Evolutionary conservation across 1,140 invertebrate genomes (phyloP).

Genomic region (Ephestia elutella): DNA sequence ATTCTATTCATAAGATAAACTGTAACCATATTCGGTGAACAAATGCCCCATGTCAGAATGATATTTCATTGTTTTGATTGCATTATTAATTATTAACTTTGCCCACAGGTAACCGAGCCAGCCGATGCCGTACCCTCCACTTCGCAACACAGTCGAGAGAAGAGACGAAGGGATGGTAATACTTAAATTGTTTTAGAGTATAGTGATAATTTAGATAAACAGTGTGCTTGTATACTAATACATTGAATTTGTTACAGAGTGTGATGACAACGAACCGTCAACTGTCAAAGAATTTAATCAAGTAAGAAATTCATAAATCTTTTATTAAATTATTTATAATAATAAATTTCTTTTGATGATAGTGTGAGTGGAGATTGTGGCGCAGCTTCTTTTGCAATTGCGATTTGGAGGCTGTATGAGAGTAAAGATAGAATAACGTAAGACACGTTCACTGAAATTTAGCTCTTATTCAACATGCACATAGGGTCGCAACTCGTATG

Average conservation of each 20-base stretch:
- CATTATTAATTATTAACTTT: background rate
- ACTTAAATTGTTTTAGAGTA: background rate
- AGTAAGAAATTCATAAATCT: slow-evolving; percentile 19
- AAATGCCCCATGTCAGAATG: too few species aligned
- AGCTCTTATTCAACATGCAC: too few species aligned
- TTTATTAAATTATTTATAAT: slow-evolving; percentile 4
- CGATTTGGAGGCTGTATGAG: too few species aligned
- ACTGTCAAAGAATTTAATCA: slow-evolving; percentile 40
- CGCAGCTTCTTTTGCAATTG: too few species aligned
- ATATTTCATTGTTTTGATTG: too few species aligned
- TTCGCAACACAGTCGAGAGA: slow-evolving; percentile 12
- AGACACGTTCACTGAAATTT: too few species aligned
- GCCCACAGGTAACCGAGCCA: background rate
- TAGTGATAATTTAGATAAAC: background rate
- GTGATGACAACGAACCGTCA: slow-evolving; percentile 17
- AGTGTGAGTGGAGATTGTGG: background rate
- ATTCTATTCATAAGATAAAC: too few species aligned
- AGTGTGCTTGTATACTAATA: background rate
- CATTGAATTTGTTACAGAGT: slow-evolving; percentile 17
- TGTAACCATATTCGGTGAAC: too few species aligned
- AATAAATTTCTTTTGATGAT: background rate
- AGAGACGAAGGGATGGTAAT: slow-evolving; percentile 28
- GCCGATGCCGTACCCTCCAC: background rate
- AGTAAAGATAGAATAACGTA: too few species aligned
- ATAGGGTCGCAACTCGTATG: too few species aligned